Base-by-base conservation (phyloP, 2,888 invertebrate genomes). In the Callinectes sapidus region DNA sequence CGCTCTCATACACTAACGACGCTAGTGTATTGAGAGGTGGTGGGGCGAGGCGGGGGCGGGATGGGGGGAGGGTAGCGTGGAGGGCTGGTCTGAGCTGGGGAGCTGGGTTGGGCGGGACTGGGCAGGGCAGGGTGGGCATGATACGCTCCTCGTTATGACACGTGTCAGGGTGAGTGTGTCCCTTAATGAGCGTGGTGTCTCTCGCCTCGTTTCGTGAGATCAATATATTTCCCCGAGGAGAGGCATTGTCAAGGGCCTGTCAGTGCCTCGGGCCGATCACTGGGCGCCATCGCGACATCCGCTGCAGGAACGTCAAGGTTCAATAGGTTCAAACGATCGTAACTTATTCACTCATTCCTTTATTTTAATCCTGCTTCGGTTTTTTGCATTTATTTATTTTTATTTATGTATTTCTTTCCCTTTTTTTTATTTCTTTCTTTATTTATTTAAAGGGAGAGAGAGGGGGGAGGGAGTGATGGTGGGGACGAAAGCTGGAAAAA, bases 91-190 rank as follows among this genome's bases (percentile, higher is more conserved):
- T n/a, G 71, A 8, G 71, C 3, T 28, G 71, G 71, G 61, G 71
- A 13, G n/a, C 8, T 2, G 71, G 71, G 71, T 13, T 8, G 71
- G 71, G 13, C 2, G 2, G 71, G 28, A 1, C n/a, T 0, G 71
- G 28, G 71, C 71, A 71, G 18, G 61, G 61, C 23, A 5, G 28
- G 71, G n/a, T 10, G 6, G 71, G 71, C n/a, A 28, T 8, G 71
- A 71, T 6, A 28, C 28, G 13, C 81, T 81, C 32, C 81, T 81
- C 81, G 81, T 81, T 81, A 81, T 81, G 81, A 81, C 81, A 81
- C 81, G 81, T 81, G 81, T 81, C 81, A 81, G 81, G 35, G 3
- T 81, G 81, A 81, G 81, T 81, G 81, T 81, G 81, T 81, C 81
- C 81, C 35, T 32, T 81, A 81, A 81, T 81, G 81, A 81, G 81